A percentile compares a stretch with the other conserved stretches of the same genome.
Evolutionary conservation across 2,797 vertebrate genomes (phyloP).

Genomic region (Ciconia nigra): DNA sequence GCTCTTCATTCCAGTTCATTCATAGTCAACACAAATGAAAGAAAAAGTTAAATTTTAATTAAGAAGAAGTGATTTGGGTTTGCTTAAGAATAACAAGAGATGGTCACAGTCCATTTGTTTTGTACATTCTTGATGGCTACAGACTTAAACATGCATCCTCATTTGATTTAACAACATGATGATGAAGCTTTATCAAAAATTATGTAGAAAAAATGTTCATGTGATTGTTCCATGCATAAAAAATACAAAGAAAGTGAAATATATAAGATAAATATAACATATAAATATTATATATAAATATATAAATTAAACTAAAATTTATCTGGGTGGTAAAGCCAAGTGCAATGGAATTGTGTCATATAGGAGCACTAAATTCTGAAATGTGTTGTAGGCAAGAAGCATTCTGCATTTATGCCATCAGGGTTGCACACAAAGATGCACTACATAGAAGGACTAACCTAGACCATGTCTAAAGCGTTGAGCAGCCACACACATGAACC

Average conservation of each 20-base stretch:
- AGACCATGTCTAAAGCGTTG: background rate
- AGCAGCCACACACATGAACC: background rate
- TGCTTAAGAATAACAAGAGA: constrained; percentile 3
- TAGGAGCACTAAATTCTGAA: background rate
- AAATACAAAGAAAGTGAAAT: background rate
- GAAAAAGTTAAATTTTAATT: background rate
- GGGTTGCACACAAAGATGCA: background rate
- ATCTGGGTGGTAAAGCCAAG: background rate
- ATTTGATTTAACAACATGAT: background rate
- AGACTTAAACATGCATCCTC: background rate
- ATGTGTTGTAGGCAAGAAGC: background rate
- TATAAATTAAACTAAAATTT: background rate
- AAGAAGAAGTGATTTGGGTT: background rate
- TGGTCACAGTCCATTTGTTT: background rate
- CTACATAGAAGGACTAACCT: background rate
- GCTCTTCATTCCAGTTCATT: background rate
- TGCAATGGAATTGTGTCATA: background rate
- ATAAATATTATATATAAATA: background rate
- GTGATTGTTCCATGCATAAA: background rate
- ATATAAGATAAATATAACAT: background rate
- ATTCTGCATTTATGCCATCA: background rate
- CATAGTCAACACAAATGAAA: background rate
- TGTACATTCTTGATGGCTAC: background rate
- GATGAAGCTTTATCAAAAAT: background rate
- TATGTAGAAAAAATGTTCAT: background rate